phyloP scores from a whole-genome alignment of 35 echinoderm and acorn worm genomes.

The Heliocidaris erythrogramma region DNA sequence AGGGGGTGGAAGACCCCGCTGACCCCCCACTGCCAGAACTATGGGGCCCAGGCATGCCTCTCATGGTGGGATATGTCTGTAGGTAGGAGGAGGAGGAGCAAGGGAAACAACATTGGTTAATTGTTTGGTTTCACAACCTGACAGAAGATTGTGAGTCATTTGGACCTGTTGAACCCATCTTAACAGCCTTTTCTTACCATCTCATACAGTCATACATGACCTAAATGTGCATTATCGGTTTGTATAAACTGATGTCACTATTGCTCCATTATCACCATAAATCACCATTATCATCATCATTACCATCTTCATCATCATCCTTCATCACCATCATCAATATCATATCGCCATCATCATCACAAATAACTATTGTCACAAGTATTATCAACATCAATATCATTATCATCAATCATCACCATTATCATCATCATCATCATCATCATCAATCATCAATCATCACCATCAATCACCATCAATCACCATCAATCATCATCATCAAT shows the following conservation, averaged over 20 bases:
- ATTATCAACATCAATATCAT: neutral
- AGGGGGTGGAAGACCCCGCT: constrained; percentile 65
- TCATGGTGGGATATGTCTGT: constrained; percentile 49
- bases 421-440: neutral
- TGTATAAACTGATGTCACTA: too few relatives aligned
- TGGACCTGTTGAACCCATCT: too few relatives aligned
- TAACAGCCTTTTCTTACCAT: too few relatives aligned
- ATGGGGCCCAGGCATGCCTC: constrained; percentile 47
- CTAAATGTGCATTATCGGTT: too few relatives aligned
- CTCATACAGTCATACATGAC: too few relatives aligned
- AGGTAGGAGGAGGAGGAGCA: neutral
- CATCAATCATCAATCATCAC: neutral
- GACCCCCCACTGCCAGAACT: constrained; percentile 64
- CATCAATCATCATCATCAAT: neutral
- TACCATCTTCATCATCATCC: neutral
- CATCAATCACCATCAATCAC: neutral
- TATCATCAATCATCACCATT: neutral
- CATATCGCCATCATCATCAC: neutral
- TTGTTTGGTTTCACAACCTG: neutral
- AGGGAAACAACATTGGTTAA: neutral
- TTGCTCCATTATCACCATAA: too few relatives aligned
- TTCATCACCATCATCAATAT: neutral
- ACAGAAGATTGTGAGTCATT: neutral
- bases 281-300: neutral
- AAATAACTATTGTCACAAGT: too few relatives aligned